Percentiles rank a stretch among this genome's conserved stretches.
phyloP scores from a whole-genome alignment of 2,888 invertebrate genomes.

The Penaeus monodon region DNA sequence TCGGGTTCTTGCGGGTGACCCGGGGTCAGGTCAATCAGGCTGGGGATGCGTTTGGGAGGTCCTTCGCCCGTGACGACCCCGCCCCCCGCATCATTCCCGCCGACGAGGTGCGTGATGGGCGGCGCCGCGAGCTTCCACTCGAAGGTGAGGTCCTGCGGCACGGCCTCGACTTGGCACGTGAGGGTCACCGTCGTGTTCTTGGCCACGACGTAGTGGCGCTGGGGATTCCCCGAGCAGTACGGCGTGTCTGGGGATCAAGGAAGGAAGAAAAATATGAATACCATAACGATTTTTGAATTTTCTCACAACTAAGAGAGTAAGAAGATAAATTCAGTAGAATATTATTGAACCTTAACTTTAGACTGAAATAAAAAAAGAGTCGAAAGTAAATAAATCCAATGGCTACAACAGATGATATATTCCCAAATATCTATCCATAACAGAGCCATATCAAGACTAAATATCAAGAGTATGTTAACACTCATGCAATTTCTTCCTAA shows the following conservation, averaged over 20 bases:
- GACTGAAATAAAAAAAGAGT: no score
- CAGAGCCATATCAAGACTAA: no score
- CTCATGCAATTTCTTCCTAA: no score
- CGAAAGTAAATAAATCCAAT: no score
- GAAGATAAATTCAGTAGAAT: no score
- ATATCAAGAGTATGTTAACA: no score
- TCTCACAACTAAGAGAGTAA: neutral
- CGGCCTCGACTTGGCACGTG: constrained; percentile 50
- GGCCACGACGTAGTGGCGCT: constrained; percentile 46
- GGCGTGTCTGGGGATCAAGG: constrained; percentile 39
- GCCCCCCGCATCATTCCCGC: neutral
- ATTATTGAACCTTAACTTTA: no score
- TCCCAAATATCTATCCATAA: no score
- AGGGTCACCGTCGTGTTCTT: constrained; percentile 45
- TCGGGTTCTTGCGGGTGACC: constrained; percentile 19
- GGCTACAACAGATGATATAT: no score
- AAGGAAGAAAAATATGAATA: neutral
- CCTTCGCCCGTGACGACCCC: constrained; percentile 3
- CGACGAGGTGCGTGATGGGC: neutral
- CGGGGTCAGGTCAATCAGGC: constrained; percentile 22
- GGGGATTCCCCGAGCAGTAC: constrained; percentile 39
- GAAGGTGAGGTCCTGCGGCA: constrained; percentile 39
- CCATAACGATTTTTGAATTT: neutral
- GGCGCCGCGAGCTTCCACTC: constrained; percentile 42
- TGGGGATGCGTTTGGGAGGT: neutral